Evolutionary conservation across 37 sponge, comb jelly and placozoan genomes (phyloP).

Genomic region (Aplysina aerophoba): DNA sequence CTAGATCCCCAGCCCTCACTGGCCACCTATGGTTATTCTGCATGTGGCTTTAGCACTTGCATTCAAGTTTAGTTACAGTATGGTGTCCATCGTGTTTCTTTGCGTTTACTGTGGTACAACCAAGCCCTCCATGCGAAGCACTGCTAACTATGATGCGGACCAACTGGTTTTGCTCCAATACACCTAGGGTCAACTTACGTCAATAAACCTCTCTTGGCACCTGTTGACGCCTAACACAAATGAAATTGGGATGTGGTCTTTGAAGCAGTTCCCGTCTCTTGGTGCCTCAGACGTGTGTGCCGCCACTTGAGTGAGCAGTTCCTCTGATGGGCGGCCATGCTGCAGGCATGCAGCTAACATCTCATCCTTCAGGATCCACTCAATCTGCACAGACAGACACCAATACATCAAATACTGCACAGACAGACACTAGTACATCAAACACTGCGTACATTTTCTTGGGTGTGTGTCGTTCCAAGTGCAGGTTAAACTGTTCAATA

Average conservation of each 20-base stretch:
- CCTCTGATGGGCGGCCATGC: background rate
- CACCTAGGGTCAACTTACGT: conserved; percentile 12
- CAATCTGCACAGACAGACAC: conserved; percentile 41
- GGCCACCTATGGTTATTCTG: too few species aligned
- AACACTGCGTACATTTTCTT: background rate
- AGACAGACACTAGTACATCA: background rate
- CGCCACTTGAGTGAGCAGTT: background rate
- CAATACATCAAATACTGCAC: conserved; percentile 1
- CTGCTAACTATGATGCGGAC: too few species aligned
- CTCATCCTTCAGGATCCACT: conserved; percentile 71
- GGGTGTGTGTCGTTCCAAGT: background rate
- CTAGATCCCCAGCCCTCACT: too few species aligned
- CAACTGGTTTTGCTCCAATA: too few species aligned
- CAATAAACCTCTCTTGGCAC: conserved; percentile 53
- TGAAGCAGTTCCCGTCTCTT: conserved; percentile 37
- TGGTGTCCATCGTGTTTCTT: too few species aligned
- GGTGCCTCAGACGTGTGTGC: conserved; percentile 13
- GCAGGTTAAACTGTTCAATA: background rate
- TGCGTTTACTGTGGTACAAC: too few species aligned
- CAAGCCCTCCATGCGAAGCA: too few species aligned
- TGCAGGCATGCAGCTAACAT: conserved; percentile 33
- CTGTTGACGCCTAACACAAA: conserved; percentile 69
- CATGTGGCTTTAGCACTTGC: too few species aligned
- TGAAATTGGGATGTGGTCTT: conserved; percentile 30
- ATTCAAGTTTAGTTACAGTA: too few species aligned